These are phyloP conservation scores for Drosophila dunni DNA, from an alignment of 1,140 invertebrate genomes.

Conservation along the genomic window DNA sequence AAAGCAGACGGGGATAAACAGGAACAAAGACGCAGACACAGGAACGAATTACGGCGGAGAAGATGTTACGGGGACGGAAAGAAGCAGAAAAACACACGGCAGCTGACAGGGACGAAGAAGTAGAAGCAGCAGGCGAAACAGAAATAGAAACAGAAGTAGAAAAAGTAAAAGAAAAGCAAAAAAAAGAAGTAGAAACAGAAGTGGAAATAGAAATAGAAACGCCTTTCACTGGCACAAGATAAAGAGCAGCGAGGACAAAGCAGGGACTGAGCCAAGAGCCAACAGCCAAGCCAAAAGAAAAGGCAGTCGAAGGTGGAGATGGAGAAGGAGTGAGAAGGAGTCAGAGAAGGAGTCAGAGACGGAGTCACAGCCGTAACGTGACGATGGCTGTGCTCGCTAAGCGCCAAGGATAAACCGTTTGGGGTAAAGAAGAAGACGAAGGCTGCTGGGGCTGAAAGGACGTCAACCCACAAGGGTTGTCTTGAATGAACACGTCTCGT, in stretches of 20 bases:
- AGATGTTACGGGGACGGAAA: constrained; percentile 11
- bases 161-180: constrained; percentile 21
- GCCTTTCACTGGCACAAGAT: constrained; percentile 69
- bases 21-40: constrained; percentile 56
- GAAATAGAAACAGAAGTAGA: constrained; percentile 51
- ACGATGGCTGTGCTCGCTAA: constrained; percentile 41
- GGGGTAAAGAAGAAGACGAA: constrained; percentile 45
- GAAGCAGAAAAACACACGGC: constrained; percentile 60
- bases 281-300: constrained; percentile 68
- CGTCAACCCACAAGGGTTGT: constrained; percentile 58
- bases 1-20: constrained; percentile 6
- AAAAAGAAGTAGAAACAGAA: constrained; percentile 48
- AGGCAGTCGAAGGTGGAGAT: constrained; percentile 50
- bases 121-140: constrained; percentile 60
- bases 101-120: constrained; percentile 48
- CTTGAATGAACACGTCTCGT: constrained; percentile 34
- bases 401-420: constrained; percentile 63
- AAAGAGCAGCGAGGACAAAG: constrained; percentile 68
- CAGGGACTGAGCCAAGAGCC: constrained; percentile 54
- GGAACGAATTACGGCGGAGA: background rate
- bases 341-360: background rate
- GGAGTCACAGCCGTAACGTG: constrained; percentile 13
- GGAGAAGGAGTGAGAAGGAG: background rate
- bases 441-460: constrained; percentile 54
- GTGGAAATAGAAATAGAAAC: constrained; percentile 58